Base-by-base conservation (phyloP, 2,888 invertebrate genomes). In the Xiphydria camelus region DNA sequence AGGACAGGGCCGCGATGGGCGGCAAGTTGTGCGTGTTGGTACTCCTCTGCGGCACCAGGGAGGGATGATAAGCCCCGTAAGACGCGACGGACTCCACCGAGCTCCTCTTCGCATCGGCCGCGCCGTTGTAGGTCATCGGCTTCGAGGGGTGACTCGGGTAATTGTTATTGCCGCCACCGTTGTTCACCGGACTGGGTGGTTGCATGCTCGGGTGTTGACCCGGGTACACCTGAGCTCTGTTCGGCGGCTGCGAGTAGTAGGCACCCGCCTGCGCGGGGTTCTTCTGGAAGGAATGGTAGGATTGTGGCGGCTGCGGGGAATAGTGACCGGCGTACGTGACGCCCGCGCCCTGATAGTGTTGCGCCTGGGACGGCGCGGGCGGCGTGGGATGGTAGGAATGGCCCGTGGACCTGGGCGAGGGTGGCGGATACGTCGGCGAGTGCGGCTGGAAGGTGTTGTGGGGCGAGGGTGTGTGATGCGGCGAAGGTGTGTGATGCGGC, bases 371-470 rank as follows among this genome's bases (percentile, higher is more conserved):
- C 53, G 80, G 79, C 14, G 79, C 76, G 0, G 81, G 79, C 18
- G 62, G 58, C 10, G 53, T 51, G 25, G 47, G 43, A 44, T 48
- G 55, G 45, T 63, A 63, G 37, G 60, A 55, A 53, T 81, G 81
- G 12, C 81, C 78, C 56, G 81, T 79, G 2, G 82, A 80, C 61
- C 81, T 80, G 29, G 80, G 79, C 4, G 81, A 76, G 4, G 80
- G 79, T 18, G 80, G 78, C 3, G 76, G 73, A 35, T 71, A 70
- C 3, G 75, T 68, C 4, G 75, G 66, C 18, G 76, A 68, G 31
- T 67, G 72, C 4, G 70, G 80, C 76, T 58, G 81, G n/a, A 81
- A 80, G 23, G 79, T 80, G 26, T 77, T 77, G 47, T 66, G 70
- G 45, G 52, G 65, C 47, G 52, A 60, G 5, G 77, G 71, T 10